A percentile compares a stretch with the other conserved stretches of the same genome.
These are phyloP conservation scores for Strigamia transsilvanica DNA, from an alignment of 2,888 invertebrate genomes.

Conservation along the genomic window DNA sequence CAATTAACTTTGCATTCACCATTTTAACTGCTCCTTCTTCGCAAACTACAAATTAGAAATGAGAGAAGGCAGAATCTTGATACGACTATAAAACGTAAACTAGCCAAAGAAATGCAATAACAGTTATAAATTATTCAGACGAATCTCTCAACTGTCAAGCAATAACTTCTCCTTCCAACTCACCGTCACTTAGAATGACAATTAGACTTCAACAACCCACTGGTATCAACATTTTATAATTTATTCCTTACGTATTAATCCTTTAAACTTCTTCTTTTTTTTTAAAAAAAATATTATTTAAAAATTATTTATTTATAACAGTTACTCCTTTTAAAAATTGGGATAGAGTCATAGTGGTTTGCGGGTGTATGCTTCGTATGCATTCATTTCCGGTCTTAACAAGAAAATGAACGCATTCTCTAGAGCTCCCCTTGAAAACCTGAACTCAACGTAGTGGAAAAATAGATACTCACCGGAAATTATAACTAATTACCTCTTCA, in stretches of 20 bases:
- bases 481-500: conserved; percentile 53
- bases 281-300: neutral
- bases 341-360: conserved; percentile 14
- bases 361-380: conserved; percentile 1
- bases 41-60: conserved; percentile 17
- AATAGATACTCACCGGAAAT: conserved; percentile 43
- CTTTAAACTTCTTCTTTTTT: neutral
- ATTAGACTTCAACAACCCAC: conserved; percentile 12
- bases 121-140: conserved; percentile 11
- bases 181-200: conserved; percentile 6
- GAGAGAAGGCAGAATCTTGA: conserved; percentile 30
- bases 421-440: conserved; percentile 9
- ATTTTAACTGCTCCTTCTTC: conserved; percentile 21
- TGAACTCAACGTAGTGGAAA: conserved; percentile 18
- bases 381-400: conserved; percentile 26
- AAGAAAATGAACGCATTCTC: conserved; percentile 25
- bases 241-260: neutral
- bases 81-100: conserved; percentile 26
- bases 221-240: neutral
- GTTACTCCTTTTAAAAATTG: neutral
- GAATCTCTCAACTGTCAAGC: neutral
- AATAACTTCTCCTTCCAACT: neutral
- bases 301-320: neutral
- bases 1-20: conserved; percentile 26
- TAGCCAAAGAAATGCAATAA: conserved; percentile 6